phyloP scores from a whole-genome alignment of 2,888 invertebrate genomes.

The Tuta absoluta region DNA sequence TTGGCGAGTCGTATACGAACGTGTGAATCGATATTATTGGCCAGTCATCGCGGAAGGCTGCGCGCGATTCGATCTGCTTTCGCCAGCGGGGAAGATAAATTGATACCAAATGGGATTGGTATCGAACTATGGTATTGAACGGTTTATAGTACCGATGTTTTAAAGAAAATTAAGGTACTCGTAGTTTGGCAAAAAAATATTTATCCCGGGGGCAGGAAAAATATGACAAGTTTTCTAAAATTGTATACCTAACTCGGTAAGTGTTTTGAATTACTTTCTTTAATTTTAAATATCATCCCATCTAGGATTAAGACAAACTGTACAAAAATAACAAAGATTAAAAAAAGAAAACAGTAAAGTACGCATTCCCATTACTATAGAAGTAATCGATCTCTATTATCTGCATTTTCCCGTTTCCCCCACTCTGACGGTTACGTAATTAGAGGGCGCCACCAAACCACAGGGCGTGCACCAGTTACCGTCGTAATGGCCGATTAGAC shows the following conservation, averaged over 20 bases:
- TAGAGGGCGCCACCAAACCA: slow-evolving; percentile 38
- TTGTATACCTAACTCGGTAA: too few species aligned
- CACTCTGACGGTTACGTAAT: slow-evolving; percentile 22
- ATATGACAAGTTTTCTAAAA: too few species aligned
- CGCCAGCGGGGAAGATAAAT: slow-evolving; percentile 48
- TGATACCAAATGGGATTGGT: slow-evolving; percentile 27
- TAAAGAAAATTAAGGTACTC: neutral
- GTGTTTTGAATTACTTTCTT: too few species aligned
- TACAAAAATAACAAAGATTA: too few species aligned
- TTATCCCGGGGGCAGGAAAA: too few species aligned
- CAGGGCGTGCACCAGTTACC: slow-evolving; percentile 41
- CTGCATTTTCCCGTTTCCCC: neutral
- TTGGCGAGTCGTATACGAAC: slow-evolving; percentile 49
- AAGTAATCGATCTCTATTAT: neutral
- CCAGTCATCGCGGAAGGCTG: slow-evolving; percentile 50
- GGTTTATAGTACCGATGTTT: neutral
- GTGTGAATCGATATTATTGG: slow-evolving; percentile 34
- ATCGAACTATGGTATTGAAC: neutral
- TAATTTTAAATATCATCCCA: too few species aligned
- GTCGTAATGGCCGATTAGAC: slow-evolving; percentile 42
- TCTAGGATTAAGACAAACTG: too few species aligned
- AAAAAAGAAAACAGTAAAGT: too few species aligned
- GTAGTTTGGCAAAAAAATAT: neutral
- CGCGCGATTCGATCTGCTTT: slow-evolving; percentile 37
- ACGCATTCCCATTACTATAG: too few species aligned